Conservation (phyloP, 2,797 vertebrate genomes). For the Pseudochaenichthys georgianus region DNA sequence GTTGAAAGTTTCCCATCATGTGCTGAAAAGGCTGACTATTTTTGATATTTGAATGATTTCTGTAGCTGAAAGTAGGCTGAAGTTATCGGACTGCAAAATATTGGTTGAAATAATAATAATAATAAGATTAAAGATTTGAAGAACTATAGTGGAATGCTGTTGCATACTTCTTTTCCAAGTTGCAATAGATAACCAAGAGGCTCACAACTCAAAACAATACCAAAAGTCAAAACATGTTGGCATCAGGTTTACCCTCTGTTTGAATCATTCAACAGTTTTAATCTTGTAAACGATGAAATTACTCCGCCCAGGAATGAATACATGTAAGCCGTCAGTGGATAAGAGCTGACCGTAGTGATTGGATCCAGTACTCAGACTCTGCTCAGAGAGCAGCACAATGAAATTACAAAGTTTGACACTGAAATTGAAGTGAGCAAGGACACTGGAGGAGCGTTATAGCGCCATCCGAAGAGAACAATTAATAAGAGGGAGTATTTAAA, state of each 20-base stretch:
- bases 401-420: constrained; percentile 16
- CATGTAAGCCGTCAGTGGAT: background rate
- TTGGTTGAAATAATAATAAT: no score
- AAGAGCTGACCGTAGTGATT: background rate
- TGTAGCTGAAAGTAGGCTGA: no score
- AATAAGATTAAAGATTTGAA: no score
- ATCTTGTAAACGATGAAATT: constrained; percentile 2
- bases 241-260: background rate
- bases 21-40: no score
- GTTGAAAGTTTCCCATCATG: no score
- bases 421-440: constrained; percentile 14
- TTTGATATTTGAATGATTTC: no score
- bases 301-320: background rate
- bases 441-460: background rate
- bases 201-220: no score
- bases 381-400: background rate
- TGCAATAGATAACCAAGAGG: background rate
- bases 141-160: no score
- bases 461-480: background rate
- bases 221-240: background rate
- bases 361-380: constrained; percentile 11
- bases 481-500: background rate
- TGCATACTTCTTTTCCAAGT: no score
- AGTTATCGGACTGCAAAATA: no score
- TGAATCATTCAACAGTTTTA: background rate